Base-by-base conservation (phyloP, 2,888 invertebrate species). In the Amitus sp. region DNA sequence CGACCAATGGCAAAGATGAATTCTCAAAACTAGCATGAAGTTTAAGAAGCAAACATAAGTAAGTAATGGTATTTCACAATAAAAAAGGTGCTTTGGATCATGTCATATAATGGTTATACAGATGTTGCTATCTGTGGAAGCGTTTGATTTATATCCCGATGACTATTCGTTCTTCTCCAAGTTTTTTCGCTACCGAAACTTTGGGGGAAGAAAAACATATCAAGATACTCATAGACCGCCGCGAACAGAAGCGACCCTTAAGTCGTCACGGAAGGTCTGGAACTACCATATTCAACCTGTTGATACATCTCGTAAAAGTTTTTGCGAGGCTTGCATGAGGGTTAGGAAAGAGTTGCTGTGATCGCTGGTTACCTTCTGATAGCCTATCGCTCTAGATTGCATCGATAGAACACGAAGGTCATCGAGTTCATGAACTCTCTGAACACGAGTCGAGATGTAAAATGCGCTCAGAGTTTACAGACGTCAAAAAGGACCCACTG, bases 221-320 rank as follows among this genome's bases (percentile, higher is more conserved):
- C 3, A 43, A 48, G 43, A 49, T 47, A 64, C 64, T 64, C 68
- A 48, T 27, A 23, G 48, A 55, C 52, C 53, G 34, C 30, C n/a
- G 49, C 27, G 45, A 43, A 49, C 27, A 18, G 45, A 40, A 45
- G 49, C 45, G 13, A 28, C 39, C 12, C 13, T 39, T 45, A 17
- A 18, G 47, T 49, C 39, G 39, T 28, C 15, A 7, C 27, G 40
- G 47, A 47, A 37, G 39, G 49, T 47, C 30, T 39, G 37, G 34
- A 55, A 45, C 17, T 30, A 12, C 15, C 37, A 13, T n/a, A 19
- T 72, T 75, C 71, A 37, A 76, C 74, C 74, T 76, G 76, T 75
- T 76, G 74, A 76, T 73, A 70, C 69, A n/a, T n/a, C 34, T 15
- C 20, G 47, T 42, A 62, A 67, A 66, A 69, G 65, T 40, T 45